These are phyloP conservation scores for Hyposmocoma kahamanoa DNA, from an alignment of 1,140 invertebrate species.

Conservation along the genomic window DNA sequence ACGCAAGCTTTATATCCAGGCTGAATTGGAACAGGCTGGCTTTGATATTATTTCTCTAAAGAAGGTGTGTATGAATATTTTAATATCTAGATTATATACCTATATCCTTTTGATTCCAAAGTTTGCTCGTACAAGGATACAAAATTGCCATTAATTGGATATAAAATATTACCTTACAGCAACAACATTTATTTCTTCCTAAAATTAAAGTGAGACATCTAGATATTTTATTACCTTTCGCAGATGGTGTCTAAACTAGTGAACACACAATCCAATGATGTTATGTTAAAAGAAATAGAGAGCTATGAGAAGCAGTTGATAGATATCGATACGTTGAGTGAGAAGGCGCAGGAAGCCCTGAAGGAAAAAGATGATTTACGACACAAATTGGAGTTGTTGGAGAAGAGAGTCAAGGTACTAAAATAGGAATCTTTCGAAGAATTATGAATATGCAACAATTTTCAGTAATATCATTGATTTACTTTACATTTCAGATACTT, in stretches of 20 bases:
- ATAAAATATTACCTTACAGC: no score
- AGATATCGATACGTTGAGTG: conserved; percentile 79
- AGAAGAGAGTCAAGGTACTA: conserved; percentile 79
- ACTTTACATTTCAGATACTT: conserved; percentile 76
- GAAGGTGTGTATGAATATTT: no score
- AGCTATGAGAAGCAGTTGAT: conserved; percentile 82
- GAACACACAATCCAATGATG: conserved; percentile 55
- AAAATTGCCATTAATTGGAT: no score
- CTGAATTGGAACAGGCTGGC: conserved; percentile 89
- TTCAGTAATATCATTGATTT: no score
- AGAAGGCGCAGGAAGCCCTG: conserved; percentile 73
- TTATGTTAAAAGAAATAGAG: conserved; percentile 78
- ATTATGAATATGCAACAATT: no score
- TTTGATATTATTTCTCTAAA: conserved; percentile 82
- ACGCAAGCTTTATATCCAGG: conserved; percentile 90
- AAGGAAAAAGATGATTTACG: conserved; percentile 76
- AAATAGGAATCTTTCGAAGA: neutral
- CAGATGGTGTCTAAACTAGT: conserved; percentile 56
- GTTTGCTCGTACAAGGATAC: no score
- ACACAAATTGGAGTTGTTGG: conserved; percentile 79
- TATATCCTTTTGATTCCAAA: no score
- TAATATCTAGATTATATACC: no score
- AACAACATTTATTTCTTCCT: no score
- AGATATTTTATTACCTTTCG: conserved; percentile 8
- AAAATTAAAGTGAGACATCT: no score